Percentiles rank a stretch among this genome's conserved stretches.
Evolutionary conservation across 2,888 invertebrate species (phyloP).

Genomic region (Vandiemenella viatica): DNA sequence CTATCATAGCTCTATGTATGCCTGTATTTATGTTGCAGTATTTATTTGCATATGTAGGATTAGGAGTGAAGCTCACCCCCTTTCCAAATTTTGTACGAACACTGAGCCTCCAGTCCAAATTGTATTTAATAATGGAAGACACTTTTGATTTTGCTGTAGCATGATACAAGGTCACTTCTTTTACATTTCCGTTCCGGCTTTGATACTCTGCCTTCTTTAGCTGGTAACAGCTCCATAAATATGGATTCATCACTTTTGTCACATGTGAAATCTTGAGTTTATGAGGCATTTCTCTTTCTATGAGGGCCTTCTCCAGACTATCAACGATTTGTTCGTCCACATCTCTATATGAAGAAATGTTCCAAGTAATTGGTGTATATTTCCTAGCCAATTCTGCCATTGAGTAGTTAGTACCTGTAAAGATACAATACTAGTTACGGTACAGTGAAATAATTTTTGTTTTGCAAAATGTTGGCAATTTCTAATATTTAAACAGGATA

Average conservation of each 20-base stretch:
- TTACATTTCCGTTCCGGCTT: neutral
- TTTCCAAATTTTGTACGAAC: constrained; percentile 11
- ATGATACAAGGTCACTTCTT: constrained; percentile 11
- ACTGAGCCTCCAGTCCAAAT: constrained; percentile 15
- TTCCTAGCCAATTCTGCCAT: too few species aligned
- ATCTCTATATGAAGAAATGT: too few species aligned
- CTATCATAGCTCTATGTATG: neutral
- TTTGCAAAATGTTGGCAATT: too few species aligned
- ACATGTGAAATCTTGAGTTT: neutral
- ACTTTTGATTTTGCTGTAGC: constrained; percentile 11
- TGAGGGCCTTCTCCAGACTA: too few species aligned
- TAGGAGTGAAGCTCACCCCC: constrained; percentile 15
- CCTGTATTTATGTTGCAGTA: constrained; percentile 9
- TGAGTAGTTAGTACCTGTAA: too few species aligned
- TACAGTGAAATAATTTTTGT: too few species aligned
- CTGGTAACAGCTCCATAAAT: constrained; percentile 6
- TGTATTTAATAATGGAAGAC: constrained; percentile 1
- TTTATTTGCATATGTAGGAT: constrained; percentile 13
- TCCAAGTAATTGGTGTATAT: too few species aligned
- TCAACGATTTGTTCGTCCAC: too few species aligned
- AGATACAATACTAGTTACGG: too few species aligned
- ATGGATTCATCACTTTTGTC: constrained; percentile 1
- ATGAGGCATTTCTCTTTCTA: too few species aligned
- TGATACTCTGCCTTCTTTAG: constrained; percentile 15
- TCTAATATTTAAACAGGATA: too few species aligned